Percentiles rank a stretch among this genome's conserved stretches.
Conservation (phyloP, 2,888 invertebrate genomes). For the Cinara cedri region DNA sequence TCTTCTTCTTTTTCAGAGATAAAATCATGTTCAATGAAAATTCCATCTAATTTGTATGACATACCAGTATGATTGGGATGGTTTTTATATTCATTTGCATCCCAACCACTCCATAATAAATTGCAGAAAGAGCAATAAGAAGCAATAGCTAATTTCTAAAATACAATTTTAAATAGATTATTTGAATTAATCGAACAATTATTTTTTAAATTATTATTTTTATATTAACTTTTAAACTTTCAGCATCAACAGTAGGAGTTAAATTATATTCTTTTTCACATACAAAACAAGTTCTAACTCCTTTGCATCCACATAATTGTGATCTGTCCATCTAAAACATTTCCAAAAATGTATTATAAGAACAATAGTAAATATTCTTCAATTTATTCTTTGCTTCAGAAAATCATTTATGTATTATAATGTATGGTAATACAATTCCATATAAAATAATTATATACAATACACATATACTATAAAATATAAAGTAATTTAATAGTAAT, state of each 20-base stretch:
- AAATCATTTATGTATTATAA: no score
- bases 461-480: no score
- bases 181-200: not conserved
- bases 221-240: conserved; percentile 36
- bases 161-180: not conserved
- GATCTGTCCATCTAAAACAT: conserved; percentile 68
- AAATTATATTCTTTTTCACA: conserved; percentile 76
- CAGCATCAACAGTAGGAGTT: conserved; percentile 59
- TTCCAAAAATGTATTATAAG: not conserved
- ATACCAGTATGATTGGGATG: conserved; percentile 74
- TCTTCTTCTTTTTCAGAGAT: conserved; percentile 74
- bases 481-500: no score
- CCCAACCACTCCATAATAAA: conserved; percentile 78
- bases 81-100: conserved; percentile 67
- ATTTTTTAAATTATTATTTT: not conserved
- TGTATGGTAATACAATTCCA: no score
- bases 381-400: no score
- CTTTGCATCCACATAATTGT: conserved; percentile 89
- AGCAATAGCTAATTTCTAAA: conserved; percentile 62
- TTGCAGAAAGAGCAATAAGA: conserved; percentile 77
- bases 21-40: conserved; percentile 71
- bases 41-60: conserved; percentile 65
- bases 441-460: no score
- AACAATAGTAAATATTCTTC: not conserved
- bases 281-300: conserved; percentile 83